phyloP scores from a whole-genome alignment of 1,140 invertebrate species.

The Harpegnathos saltator region DNA sequence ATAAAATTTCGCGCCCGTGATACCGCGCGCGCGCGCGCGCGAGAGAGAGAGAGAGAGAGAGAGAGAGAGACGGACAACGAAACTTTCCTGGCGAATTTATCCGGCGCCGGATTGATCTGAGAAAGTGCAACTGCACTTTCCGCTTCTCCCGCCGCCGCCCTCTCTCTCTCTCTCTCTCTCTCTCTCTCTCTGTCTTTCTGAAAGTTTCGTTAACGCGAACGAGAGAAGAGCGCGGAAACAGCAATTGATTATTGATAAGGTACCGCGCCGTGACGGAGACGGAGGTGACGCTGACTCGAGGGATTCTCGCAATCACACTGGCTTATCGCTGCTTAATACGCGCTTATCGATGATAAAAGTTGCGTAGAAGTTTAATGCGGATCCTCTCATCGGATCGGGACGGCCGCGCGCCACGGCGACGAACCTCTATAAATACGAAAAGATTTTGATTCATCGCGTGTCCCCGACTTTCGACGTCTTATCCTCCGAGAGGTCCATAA shows the following conservation, averaged over 20 bases:
- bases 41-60: too few species aligned
- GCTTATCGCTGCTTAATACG: slow-evolving; percentile 35
- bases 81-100: slow-evolving; percentile 64
- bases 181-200: background rate
- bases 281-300: background rate
- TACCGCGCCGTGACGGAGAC: background rate
- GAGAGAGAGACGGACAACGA: slow-evolving; percentile 30
- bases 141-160: background rate
- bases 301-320: slow-evolving; percentile 37
- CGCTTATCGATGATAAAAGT: slow-evolving; percentile 26
- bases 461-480: background rate
- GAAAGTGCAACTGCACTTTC: slow-evolving; percentile 67
- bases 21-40: too few species aligned
- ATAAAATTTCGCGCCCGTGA: slow-evolving; percentile 51
- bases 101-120: slow-evolving; percentile 52
- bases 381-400: background rate
- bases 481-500: background rate
- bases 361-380: slow-evolving; percentile 23
- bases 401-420: too few species aligned
- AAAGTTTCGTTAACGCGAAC: slow-evolving; percentile 40
- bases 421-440: too few species aligned
- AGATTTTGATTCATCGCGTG: background rate
- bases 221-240: background rate
- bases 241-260: slow-evolving; percentile 51
- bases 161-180: slow-evolving; percentile 13